Conservation (phyloP, 2,113 vertebrate species). For the Osmerus mordax region DNA sequence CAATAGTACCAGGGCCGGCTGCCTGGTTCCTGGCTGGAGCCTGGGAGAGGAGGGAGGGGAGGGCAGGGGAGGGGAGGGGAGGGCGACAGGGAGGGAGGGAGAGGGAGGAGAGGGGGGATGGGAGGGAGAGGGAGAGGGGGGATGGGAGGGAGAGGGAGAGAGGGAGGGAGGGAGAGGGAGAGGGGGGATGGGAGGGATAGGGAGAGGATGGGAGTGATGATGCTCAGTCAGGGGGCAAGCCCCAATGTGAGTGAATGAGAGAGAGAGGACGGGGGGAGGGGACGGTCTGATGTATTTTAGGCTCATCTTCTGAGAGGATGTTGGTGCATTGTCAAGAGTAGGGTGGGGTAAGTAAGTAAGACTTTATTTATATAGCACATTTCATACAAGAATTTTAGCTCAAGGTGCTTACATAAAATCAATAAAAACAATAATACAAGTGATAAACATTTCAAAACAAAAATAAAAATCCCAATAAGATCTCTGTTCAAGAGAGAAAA, state of each 20-base stretch:
- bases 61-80: conserved; percentile 19
- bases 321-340: conserved; percentile 42
- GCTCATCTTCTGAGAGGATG: conserved; percentile 50
- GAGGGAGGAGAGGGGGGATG: conserved; percentile 30
- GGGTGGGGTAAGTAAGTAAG: too few relatives aligned
- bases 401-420: too few relatives aligned
- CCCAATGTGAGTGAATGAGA: conserved; percentile 9
- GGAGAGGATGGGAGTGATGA: neutral
- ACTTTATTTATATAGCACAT: too few relatives aligned
- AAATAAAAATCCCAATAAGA: too few relatives aligned
- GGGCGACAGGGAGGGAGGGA: neutral
- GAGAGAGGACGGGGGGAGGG: conserved; percentile 41
- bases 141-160: too few relatives aligned
- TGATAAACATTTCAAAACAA: too few relatives aligned
- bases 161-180: conserved; percentile 23
- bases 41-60: conserved; percentile 1
- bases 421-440: too few relatives aligned
- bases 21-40: neutral
- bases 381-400: too few relatives aligned
- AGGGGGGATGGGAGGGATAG: neutral
- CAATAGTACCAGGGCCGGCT: conserved; percentile 57
- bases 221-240: too few relatives aligned
- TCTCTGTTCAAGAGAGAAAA: too few relatives aligned
- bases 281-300: conserved; percentile 42
- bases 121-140: neutral